Evolutionary conservation across 2,113 vertebrate genomes (phyloP).

Genomic region (Pelusios castaneus): DNA sequence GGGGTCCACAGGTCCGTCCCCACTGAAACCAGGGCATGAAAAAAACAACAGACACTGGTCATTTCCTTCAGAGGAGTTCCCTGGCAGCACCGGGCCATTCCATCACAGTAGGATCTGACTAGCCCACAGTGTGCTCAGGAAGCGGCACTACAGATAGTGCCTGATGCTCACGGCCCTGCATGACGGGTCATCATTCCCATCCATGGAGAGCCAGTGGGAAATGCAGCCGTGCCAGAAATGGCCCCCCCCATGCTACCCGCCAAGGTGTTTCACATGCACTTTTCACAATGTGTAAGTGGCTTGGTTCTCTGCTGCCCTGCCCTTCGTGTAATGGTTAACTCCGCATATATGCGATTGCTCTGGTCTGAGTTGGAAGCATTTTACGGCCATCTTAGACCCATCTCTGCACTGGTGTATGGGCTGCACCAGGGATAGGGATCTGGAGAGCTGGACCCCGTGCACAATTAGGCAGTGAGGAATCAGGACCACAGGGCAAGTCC

Average conservation of each 20-base stretch:
- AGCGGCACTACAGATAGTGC: too few species aligned
- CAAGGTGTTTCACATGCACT: not conserved
- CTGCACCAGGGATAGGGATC: not conserved
- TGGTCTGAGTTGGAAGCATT: not conserved
- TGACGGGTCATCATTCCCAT: not conserved
- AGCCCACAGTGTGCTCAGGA: not conserved
- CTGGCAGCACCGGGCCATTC: not conserved
- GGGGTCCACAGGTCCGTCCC: slow-evolving; percentile 77
- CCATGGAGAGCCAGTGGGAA: not conserved
- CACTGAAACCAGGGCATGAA: not conserved
- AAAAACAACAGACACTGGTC: not conserved
- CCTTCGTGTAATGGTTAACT: not conserved
- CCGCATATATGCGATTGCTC: not conserved
- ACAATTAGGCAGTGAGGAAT: not conserved
- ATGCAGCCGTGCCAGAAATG: not conserved
- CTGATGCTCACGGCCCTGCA: not conserved
- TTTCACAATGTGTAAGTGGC: not conserved
- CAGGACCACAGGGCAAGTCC: not conserved
- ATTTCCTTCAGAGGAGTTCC: not conserved
- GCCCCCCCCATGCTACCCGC: not conserved
- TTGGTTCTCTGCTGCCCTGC: not conserved
- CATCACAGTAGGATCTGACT: not conserved
- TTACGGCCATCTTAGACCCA: not conserved
- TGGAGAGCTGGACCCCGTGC: not conserved
- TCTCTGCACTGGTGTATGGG: not conserved